A percentile compares a stretch with the other conserved stretches of the same genome.
phyloP scores from a whole-genome alignment of 37 sponge, comb jelly and placozoan genomes.

The Geodia barretti region DNA sequence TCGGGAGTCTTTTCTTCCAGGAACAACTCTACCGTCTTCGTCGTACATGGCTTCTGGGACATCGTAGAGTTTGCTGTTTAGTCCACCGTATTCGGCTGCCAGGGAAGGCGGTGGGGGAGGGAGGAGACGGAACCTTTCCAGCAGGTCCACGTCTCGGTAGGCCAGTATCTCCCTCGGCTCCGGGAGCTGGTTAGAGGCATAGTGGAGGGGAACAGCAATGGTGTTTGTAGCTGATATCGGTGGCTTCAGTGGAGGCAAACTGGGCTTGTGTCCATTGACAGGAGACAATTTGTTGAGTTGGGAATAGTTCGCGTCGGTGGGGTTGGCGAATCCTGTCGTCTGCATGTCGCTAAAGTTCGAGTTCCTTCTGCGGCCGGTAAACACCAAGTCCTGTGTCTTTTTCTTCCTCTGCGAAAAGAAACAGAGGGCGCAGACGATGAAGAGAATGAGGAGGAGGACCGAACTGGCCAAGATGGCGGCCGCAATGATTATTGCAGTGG shows the following conservation, averaged over 20 bases:
- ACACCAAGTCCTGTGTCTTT: no score
- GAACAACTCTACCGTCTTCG: not conserved
- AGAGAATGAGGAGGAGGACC: not conserved
- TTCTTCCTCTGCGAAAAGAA: conserved; percentile 9
- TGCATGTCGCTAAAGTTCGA: not conserved
- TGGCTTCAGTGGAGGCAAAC: not conserved
- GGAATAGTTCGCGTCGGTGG: not conserved
- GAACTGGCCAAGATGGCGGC: not conserved
- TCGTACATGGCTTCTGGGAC: conserved; percentile 10
- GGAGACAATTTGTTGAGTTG: not conserved
- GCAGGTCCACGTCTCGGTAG: not conserved
- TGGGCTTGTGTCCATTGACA: not conserved
- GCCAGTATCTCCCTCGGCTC: conserved; percentile 40
- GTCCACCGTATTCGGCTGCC: not conserved
- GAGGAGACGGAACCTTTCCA: conserved; percentile 8
- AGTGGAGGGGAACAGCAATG: no score
- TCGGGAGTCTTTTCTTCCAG: not conserved
- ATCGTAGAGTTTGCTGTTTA: conserved; percentile 15
- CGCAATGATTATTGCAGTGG: not conserved
- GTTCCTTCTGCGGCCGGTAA: not conserved
- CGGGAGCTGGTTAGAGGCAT: not conserved
- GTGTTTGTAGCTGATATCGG: not conserved
- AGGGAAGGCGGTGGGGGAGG: conserved; percentile 27
- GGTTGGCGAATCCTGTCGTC: not conserved
- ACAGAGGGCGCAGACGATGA: not conserved